Evolutionary conservation across 2,888 invertebrate species (phyloP).

Genomic region (Diadromus collaris): DNA sequence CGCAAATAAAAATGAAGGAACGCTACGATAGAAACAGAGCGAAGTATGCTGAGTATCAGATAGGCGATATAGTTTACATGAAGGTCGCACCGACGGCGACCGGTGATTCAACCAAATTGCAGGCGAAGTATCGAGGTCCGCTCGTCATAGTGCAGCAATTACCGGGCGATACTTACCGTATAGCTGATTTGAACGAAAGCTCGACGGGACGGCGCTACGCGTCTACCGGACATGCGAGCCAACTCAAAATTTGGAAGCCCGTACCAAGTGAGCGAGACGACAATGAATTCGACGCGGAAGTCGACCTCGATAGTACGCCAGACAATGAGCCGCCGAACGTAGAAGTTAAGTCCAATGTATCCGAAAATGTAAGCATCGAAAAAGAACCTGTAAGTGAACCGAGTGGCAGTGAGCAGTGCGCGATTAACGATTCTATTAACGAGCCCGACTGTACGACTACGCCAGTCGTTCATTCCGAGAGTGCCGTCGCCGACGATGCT

Average conservation of each 20-base stretch:
- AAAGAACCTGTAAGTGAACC: no score
- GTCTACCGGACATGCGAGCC: constrained; percentile 1
- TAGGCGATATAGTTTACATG: no score
- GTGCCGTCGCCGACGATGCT: not conserved
- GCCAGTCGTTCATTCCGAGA: no score
- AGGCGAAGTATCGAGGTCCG: constrained; percentile 16
- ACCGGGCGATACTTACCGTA: not conserved
- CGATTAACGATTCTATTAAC: no score
- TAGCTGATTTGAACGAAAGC: not conserved
- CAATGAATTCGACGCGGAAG: not conserved
- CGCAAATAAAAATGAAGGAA: not conserved
- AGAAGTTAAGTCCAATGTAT: no score
- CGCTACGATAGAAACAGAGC: no score
- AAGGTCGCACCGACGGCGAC: no score
- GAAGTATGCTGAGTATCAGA: no score
- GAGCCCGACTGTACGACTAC: no score
- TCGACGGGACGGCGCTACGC: constrained; percentile 8
- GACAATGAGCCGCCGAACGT: no score
- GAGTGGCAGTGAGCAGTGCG: no score
- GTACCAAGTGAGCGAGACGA: not conserved
- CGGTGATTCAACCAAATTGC: constrained; percentile 42
- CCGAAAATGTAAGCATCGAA: no score
- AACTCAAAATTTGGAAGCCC: constrained; percentile 7
- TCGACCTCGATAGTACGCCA: not conserved
- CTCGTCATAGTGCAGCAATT: not conserved